Evolutionary conservation across 2,888 invertebrate species (phyloP).

Genomic region (Thymelicus acteon): DNA sequence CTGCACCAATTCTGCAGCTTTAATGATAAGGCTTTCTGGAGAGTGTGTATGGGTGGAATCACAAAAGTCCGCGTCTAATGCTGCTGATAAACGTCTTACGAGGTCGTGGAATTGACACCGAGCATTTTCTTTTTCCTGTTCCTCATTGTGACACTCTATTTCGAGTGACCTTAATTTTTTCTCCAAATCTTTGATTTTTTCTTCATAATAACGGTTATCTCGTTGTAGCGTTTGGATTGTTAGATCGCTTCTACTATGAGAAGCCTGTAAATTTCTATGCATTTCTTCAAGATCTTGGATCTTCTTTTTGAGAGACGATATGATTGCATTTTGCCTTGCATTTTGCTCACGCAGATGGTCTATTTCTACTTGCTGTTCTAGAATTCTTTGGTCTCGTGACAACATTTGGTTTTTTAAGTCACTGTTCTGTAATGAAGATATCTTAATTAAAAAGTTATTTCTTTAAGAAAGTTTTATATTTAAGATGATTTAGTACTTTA

Average conservation of each 20-base stretch:
- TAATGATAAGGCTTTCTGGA: constrained; percentile 89
- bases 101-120: constrained; percentile 89
- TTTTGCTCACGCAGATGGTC: constrained; percentile 92
- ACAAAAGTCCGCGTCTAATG: constrained; percentile 89
- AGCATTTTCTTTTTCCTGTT: constrained; percentile 90
- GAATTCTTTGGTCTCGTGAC: constrained; percentile 88
- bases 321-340: constrained; percentile 92
- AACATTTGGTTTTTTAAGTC: constrained; percentile 89
- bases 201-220: constrained; percentile 89
- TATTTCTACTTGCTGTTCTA: constrained; percentile 92
- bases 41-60: constrained; percentile 87
- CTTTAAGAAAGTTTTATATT: no score
- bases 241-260: constrained; percentile 87
- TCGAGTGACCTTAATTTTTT: constrained; percentile 90
- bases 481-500: no score
- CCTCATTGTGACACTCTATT: constrained; percentile 88
- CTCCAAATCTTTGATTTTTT: constrained; percentile 90
- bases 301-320: constrained; percentile 91
- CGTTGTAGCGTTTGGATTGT: constrained; percentile 90
- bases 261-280: constrained; percentile 87
- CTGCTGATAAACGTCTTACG: constrained; percentile 88
- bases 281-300: constrained; percentile 91
- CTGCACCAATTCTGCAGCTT: constrained; percentile 91
- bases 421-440: constrained; percentile 82
- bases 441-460: no score